Conservation (phyloP, 1,140 invertebrate species). For the Trissolcus basalis region DNA sequence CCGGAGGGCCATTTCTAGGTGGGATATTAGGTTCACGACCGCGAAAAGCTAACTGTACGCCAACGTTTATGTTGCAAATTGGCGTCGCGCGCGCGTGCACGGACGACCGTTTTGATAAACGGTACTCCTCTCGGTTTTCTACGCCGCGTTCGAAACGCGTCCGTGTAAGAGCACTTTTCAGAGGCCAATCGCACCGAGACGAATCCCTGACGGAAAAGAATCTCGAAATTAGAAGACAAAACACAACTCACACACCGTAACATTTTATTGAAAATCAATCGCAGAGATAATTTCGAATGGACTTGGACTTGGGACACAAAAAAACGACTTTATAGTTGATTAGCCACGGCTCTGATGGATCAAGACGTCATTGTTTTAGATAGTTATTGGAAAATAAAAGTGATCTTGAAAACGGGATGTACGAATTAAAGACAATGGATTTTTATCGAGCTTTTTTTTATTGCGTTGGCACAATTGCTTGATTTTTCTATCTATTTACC, state of each 20-base stretch:
- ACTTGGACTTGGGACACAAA: too few relatives aligned
- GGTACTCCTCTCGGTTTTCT: constrained; percentile 64
- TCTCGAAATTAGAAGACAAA: constrained; percentile 21
- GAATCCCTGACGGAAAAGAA: constrained; percentile 7
- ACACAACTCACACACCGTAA: neutral
- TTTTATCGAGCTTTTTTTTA: too few relatives aligned
- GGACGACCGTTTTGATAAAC: constrained; percentile 72
- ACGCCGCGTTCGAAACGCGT: constrained; percentile 38
- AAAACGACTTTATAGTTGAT: too few relatives aligned
- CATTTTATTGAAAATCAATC: constrained; percentile 7
- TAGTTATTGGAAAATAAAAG: too few relatives aligned
- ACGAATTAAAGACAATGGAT: too few relatives aligned
- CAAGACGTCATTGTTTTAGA: too few relatives aligned
- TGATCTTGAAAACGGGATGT: too few relatives aligned
- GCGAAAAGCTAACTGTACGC: constrained; percentile 65
- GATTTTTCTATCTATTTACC: too few relatives aligned
- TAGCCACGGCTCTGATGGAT: too few relatives aligned
- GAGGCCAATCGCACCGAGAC: constrained; percentile 34
- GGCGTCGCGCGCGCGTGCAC: constrained; percentile 63
- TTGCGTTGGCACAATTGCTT: too few relatives aligned
- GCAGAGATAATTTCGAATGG: neutral
- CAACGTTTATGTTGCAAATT: constrained; percentile 69
- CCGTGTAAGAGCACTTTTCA: constrained; percentile 28
- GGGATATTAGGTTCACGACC: constrained; percentile 49
- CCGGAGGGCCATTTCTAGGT: constrained; percentile 17